phyloP scores from a whole-genome alignment of 2,797 vertebrate genomes.

The Echeneis naucrates region DNA sequence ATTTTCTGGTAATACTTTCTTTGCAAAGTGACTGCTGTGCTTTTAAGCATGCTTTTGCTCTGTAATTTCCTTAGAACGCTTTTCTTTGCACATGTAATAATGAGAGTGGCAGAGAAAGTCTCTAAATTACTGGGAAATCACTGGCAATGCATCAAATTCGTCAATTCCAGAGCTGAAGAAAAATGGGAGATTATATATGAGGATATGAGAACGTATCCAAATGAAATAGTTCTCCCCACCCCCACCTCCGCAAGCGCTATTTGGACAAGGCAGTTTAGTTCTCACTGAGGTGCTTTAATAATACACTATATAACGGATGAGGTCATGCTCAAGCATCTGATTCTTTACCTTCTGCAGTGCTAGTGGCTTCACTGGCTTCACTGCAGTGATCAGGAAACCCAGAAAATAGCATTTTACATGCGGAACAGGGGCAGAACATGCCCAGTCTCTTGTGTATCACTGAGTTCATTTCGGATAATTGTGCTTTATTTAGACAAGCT shows the following conservation, averaged over 20 bases:
- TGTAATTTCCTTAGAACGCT: conserved; percentile 51
- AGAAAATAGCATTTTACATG: conserved; percentile 9
- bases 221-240: conserved; percentile 19
- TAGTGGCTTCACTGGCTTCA: background rate
- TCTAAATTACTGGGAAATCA: conserved; percentile 40
- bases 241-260: background rate
- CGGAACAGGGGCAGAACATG: conserved; percentile 7
- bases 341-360: background rate
- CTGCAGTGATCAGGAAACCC: conserved; percentile 13
- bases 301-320: background rate
- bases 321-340: background rate
- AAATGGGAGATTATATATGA: conserved; percentile 24
- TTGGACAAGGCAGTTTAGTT: conserved; percentile 3
- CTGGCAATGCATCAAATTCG: conserved; percentile 35
- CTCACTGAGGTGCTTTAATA: background rate
- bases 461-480: conserved; percentile 34
- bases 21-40: conserved; percentile 35
- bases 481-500: conserved; percentile 48
- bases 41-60: conserved; percentile 36
- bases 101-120: conserved; percentile 25
- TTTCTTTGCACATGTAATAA: conserved; percentile 51
- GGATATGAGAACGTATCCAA: conserved; percentile 22
- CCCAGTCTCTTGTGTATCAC: background rate
- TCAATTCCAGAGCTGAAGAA: conserved; percentile 23
- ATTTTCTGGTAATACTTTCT: conserved; percentile 41